phyloP scores from a whole-genome alignment of 2,797 vertebrate genomes.

The Syngnathus acus region DNA sequence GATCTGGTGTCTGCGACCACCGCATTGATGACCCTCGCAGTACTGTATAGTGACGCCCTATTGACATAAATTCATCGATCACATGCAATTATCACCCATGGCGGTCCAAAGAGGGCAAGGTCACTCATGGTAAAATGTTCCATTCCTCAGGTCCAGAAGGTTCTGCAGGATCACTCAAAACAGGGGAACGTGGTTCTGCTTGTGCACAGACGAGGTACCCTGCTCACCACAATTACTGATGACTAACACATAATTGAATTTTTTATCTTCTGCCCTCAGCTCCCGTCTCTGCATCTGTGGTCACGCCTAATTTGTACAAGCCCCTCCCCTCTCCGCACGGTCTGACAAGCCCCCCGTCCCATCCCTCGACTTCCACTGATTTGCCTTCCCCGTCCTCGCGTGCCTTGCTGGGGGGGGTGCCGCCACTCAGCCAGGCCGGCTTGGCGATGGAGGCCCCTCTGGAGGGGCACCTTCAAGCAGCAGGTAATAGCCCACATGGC shows the following conservation, averaged over 20 bases:
- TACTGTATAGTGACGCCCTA: too few relatives aligned
- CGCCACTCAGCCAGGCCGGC: slow-evolving; percentile 53
- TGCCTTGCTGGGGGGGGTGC: slow-evolving; percentile 42
- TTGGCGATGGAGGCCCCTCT: slow-evolving; percentile 36
- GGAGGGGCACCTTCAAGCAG: slow-evolving; percentile 23
- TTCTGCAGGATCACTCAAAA: slow-evolving; percentile 74
- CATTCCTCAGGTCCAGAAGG: slow-evolving; percentile 67
- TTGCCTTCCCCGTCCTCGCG: slow-evolving; percentile 45
- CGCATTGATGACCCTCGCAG: too few relatives aligned
- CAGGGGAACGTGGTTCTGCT: slow-evolving; percentile 75
- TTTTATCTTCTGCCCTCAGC: slow-evolving; percentile 33
- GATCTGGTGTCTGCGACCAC: too few relatives aligned
- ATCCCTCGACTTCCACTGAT: slow-evolving; percentile 27
- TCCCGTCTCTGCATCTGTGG: slow-evolving; percentile 33
- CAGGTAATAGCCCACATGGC: neutral
- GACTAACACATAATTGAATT: neutral
- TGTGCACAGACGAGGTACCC: slow-evolving; percentile 67
- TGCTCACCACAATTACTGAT: neutral
- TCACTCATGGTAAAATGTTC: neutral
- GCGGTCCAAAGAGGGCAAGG: neutral
- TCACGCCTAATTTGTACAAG: slow-evolving; percentile 65
- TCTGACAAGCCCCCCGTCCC: slow-evolving; percentile 27
- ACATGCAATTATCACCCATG: too few relatives aligned
- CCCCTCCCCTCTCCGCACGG: slow-evolving; percentile 38
- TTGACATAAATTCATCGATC: too few relatives aligned